These are phyloP conservation scores for Atopsyche davidsoni DNA, from an alignment of 1,140 invertebrate species.

Conservation along the genomic window DNA sequence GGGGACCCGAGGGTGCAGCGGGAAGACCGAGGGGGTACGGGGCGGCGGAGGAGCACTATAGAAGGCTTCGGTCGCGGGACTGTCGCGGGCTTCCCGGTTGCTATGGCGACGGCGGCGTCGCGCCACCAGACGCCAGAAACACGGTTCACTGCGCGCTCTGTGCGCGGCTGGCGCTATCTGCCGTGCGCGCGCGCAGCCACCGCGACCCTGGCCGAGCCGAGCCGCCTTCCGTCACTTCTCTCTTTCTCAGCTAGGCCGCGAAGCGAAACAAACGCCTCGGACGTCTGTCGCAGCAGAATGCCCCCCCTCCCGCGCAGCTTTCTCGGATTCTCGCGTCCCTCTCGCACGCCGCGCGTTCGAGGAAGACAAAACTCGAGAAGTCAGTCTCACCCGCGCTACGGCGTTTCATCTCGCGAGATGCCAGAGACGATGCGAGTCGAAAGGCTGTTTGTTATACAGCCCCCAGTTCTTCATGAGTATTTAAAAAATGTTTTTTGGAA, in stretches of 20 bases:
- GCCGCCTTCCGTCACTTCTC: background rate
- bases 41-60: too few relatives aligned
- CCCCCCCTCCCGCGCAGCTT: constrained; percentile 4
- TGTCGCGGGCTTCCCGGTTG: constrained; percentile 10
- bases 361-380: constrained; percentile 4
- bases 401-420: constrained; percentile 1
- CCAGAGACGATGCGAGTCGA: background rate
- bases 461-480: background rate
- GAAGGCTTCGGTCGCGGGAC: too few relatives aligned
- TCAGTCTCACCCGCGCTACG: background rate
- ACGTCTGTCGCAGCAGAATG: constrained; percentile 13
- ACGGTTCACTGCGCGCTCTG: constrained; percentile 20
- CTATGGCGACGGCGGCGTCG: constrained; percentile 22
- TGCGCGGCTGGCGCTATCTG: constrained; percentile 18
- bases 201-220: constrained; percentile 2
- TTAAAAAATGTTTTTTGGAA: constrained; percentile 3
- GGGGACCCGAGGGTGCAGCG: too few relatives aligned
- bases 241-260: constrained; percentile 3
- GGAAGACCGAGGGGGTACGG: too few relatives aligned
- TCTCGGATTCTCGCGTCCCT: background rate
- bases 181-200: constrained; percentile 4
- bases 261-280: constrained; percentile 3
- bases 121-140: constrained; percentile 17
- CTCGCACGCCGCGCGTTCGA: background rate
- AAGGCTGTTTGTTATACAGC: background rate